Conservation (phyloP, 2,113 vertebrate genomes). For the Otocyon megalotis region DNA sequence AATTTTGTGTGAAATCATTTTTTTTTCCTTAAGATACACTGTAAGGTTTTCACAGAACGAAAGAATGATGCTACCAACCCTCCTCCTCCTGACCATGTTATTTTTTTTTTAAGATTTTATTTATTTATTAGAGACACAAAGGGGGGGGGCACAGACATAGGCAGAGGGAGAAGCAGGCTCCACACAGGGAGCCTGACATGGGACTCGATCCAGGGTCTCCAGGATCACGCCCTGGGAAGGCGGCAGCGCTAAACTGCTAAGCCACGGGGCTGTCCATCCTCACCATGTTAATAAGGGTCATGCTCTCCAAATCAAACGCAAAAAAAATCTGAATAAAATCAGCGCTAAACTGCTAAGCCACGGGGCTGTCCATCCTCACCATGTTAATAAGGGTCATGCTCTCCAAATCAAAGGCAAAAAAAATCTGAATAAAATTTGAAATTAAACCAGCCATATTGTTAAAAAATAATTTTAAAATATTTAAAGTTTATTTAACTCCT, state of each 20-base stretch:
- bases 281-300: no score
- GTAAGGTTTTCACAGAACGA: not conserved
- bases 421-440: constrained; percentile 49
- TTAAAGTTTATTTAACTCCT: constrained; percentile 42
- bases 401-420: constrained; percentile 38
- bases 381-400: not conserved
- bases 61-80: not conserved
- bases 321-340: constrained; percentile 40
- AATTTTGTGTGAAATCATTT: not conserved
- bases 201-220: no score
- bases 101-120: no score
- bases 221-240: no score
- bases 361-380: no score
- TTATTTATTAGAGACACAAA: no score
- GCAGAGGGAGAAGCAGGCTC: no score
- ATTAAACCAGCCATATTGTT: not conserved
- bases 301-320: constrained; percentile 13
- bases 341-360: no score
- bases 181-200: no score
- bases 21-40: not conserved
- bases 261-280: no score
- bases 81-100: not conserved
- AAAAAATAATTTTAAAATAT: constrained; percentile 7
- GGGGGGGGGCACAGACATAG: no score
- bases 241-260: no score